Conservation (phyloP, 1,140 invertebrate genomes). For the Caenorhabditis briggsae region DNA sequence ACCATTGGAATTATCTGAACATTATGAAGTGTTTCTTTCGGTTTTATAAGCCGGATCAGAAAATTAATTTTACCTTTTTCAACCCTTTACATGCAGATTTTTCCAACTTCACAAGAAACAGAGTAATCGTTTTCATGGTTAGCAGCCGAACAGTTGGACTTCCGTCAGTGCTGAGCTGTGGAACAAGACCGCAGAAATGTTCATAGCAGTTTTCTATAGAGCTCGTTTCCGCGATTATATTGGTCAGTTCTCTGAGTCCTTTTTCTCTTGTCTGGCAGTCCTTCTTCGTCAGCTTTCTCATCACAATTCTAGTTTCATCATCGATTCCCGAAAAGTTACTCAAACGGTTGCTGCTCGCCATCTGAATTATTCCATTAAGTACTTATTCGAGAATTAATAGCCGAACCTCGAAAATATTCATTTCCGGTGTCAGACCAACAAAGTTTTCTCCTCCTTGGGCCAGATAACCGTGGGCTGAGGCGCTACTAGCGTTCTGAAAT, state of each 20-base stretch:
- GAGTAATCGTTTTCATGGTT: conserved; percentile 21
- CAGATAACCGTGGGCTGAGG: conserved; percentile 5
- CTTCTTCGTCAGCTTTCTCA: conserved; percentile 62
- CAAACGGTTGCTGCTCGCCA: conserved; percentile 39
- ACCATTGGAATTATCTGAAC: conserved; percentile 52
- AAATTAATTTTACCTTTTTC: conserved; percentile 51
- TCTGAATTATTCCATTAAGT: conserved; percentile 21
- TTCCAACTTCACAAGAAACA: conserved; percentile 33
- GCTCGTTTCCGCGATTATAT: not conserved
- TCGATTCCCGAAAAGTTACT: not conserved
- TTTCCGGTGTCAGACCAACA: conserved; percentile 25
- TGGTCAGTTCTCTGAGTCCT: conserved; percentile 39
- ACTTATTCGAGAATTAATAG: not conserved
- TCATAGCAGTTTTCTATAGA: not conserved
- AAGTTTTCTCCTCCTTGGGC: not conserved
- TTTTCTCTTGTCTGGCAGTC: conserved; percentile 61
- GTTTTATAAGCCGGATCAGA: not conserved
- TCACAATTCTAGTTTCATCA: conserved; percentile 45
- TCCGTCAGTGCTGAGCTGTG: conserved; percentile 37
- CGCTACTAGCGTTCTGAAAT: conserved; percentile 45
- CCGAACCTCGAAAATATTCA: conserved; percentile 32
- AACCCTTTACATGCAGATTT: conserved; percentile 36
- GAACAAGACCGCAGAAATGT: conserved; percentile 29
- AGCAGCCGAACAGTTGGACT: conserved; percentile 55
- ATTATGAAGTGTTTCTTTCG: not conserved